Evolutionary conservation across 1,140 invertebrate species (phyloP), one percentile per base, ranked within the genome.

Genomic region (Cyrtorhinus lividipennis): DNA sequence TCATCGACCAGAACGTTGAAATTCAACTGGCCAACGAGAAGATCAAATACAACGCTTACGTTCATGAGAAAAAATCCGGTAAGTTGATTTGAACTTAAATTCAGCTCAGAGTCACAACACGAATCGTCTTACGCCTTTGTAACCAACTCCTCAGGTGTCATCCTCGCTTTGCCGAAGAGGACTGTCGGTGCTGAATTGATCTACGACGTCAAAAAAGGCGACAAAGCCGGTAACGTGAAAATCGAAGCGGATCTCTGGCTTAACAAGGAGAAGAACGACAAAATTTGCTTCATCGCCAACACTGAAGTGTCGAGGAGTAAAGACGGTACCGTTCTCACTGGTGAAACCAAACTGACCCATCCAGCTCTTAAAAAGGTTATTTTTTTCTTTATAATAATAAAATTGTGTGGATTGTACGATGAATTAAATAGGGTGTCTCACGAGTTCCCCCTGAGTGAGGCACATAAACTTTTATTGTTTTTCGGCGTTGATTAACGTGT

Each of bases 181-280:
- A 77, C 83, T 46, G 65, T 88, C 15, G 77, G 82, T 66, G 72
- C 75, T 0, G 67, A 70, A 25, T 64, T 72, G 1, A 56, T 45
- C 12, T 65, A 65, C 44, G 63, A 65, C 3, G 30, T 38, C 26
- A 24, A 46, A 59, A 59, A 48, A 53, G 27, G 57, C 24, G 45
- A 57, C 2, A 69, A 73, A 45, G 38, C 64, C 74, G 24, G 56
- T 59, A 56, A 61, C 13, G 13, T 25, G 61, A 62, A 65, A 66
- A 64, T 74, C 24, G 78, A 80, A 62, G 46, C 81, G 2, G 73
- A 74, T 15, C 73, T 87, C 48, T 86, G 83, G 71, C 71, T 85
- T 13, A 83, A 90, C 72, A 85, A 87, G 68, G 80, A 81, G 63
- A 79, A 79, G 60, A 78, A 82, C 46, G 84, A 85, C 0, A 76